Base-by-base conservation (phyloP, 2,113 vertebrate species). In the Balaeniceps rex region DNA sequence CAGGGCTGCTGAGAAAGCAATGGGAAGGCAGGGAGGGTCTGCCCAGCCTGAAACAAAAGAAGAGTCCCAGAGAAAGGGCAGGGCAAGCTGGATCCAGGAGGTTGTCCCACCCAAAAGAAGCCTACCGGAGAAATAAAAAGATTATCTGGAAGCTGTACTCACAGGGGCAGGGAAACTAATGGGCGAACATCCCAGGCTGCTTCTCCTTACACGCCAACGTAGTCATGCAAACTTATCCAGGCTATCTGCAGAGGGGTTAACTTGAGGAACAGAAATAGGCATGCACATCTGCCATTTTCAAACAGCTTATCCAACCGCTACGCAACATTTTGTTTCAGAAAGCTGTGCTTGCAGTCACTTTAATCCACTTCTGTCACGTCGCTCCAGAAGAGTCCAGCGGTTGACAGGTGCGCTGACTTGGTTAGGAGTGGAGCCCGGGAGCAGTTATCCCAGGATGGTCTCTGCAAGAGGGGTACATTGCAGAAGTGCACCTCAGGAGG, bases 21-120 rank as follows among this genome's bases (percentile, higher is more conserved):
- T 14, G 25, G 33, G 79, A 75, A 78, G 46, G 70, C 77, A 77
- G 81, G 40, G 44, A 87, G 17, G 29, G 55, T 91, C 81, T 89
- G 90, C 82, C 63, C 70, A 92, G 58, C 52, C 75, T 26, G 34
- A n/a, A 87, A 92, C 77, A 72, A 92, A 66, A 69, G 60, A 72
- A 54, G 58, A 91, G 60, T 92, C 51, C 19, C 46, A 70, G 65
- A 65, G 64, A 87, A 87, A 72, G 70, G 92, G 93, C 63, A 93
- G 78, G 94, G 82, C 78, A 61, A 87, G 49, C 66, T 72, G 52
- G 81, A 90, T 76, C 58, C 36, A 77, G 33, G 38, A 88, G 38
- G 31, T 4, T 60, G n/a, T 83, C 65, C 38, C 42, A 64, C 65
- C 60, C 66, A 57, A 61, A 82, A 93, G 70, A 25, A 79, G 57